Evolutionary conservation across 2,797 vertebrate species (phyloP).

Genomic region (Acestrorhynchus altus): DNA sequence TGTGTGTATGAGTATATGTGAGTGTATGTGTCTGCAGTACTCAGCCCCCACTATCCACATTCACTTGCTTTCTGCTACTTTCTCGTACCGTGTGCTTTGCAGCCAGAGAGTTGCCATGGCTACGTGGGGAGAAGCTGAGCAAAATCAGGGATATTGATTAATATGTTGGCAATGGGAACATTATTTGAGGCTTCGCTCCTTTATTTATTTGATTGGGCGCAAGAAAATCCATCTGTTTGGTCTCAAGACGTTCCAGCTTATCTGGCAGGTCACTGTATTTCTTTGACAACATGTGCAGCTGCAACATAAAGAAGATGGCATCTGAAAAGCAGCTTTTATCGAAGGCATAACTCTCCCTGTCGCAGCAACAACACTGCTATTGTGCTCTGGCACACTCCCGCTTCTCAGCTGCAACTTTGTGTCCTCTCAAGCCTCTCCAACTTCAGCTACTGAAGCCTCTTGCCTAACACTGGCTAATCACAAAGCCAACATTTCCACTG

Average conservation of each 20-base stretch:
- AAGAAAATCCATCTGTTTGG: constrained; percentile 27
- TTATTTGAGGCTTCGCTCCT: neutral
- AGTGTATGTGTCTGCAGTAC: constrained; percentile 4
- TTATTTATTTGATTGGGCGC: neutral
- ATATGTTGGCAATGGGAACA: neutral
- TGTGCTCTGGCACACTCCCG: constrained; percentile 33
- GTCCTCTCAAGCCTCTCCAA: neutral
- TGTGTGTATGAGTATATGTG: constrained; percentile 20
- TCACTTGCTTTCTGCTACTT: constrained; percentile 37
- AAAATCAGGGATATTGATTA: constrained; percentile 17
- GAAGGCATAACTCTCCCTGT: constrained; percentile 24
- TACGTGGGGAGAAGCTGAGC: constrained; percentile 20
- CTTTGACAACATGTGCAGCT: constrained; percentile 3
- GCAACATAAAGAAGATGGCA: neutral
- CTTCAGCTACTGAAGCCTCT: neutral
- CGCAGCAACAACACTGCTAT: constrained; percentile 33
- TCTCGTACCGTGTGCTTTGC: neutral
- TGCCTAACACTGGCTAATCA: neutral
- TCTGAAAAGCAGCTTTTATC: constrained; percentile 22
- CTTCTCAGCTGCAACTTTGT: constrained; percentile 28
- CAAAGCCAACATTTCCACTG: neutral
- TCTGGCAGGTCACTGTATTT: constrained; percentile 5
- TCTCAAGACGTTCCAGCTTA: constrained; percentile 23
- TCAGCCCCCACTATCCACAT: constrained; percentile 27
- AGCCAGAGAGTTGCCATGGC: constrained; percentile 32